Conservation (phyloP, 2,888 invertebrate species). For the Nemurella pictetii region DNA sequence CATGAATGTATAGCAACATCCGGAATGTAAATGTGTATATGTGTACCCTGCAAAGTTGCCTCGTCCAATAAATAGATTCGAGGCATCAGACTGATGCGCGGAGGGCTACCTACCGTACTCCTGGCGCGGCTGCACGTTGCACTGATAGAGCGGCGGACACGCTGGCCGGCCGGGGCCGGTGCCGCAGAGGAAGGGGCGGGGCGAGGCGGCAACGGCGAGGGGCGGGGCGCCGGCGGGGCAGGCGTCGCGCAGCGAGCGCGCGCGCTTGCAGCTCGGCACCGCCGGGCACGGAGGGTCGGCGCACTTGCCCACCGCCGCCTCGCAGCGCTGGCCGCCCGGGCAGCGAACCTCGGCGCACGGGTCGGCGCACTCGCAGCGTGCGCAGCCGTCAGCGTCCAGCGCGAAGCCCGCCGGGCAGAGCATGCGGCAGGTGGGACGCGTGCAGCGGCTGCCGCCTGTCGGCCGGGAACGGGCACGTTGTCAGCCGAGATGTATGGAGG, state of each 20-base stretch:
- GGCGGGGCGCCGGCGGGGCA: slow-evolving; percentile 74
- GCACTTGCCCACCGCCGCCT: slow-evolving; percentile 77
- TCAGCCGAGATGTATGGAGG: no score
- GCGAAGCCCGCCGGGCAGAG: slow-evolving; percentile 83
- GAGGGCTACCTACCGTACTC: slow-evolving; percentile 71
- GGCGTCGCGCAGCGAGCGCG: slow-evolving; percentile 74
- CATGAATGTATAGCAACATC: no score
- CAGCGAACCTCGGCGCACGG: slow-evolving; percentile 63
- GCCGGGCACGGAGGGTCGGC: slow-evolving; percentile 80
- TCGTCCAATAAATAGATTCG: no score
- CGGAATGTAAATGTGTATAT: no score
- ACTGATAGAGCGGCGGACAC: slow-evolving; percentile 80
- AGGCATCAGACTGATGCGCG: no score
- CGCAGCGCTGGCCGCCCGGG: slow-evolving; percentile 75
- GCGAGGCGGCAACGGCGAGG: slow-evolving; percentile 67
- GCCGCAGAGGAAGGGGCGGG: slow-evolving; percentile 81
- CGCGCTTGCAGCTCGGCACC: slow-evolving; percentile 72
- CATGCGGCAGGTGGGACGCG: slow-evolving; percentile 83
- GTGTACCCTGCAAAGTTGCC: no score
- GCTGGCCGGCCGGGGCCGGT: slow-evolving; percentile 78
- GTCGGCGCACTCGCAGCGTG: slow-evolving; percentile 64
- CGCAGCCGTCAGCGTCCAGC: slow-evolving; percentile 68
- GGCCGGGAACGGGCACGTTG: slow-evolving; percentile 32
- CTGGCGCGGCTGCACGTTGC: slow-evolving; percentile 76
- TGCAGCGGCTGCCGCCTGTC: slow-evolving; percentile 56